These are phyloP conservation scores for Goniozus legneri DNA, from an alignment of 1,140 invertebrate genomes.

Conservation along the genomic window DNA sequence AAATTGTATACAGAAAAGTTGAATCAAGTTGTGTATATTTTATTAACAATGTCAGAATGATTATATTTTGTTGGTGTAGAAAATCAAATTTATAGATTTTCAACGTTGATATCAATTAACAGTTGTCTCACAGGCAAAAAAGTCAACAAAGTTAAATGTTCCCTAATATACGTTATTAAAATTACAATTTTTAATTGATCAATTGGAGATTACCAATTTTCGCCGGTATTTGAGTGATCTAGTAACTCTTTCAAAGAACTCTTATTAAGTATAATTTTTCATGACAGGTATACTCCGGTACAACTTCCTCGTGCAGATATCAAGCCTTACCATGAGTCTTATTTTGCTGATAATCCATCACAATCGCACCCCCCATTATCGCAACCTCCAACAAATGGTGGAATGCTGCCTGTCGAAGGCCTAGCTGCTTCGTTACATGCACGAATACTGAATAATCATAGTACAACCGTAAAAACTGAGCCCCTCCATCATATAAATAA, in stretches of 20 bases:
- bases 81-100: too few species aligned
- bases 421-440: slow-evolving; percentile 79
- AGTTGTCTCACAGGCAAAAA: too few species aligned
- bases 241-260: neutral
- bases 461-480: slow-evolving; percentile 36
- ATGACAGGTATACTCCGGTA: slow-evolving; percentile 56
- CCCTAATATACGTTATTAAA: too few species aligned
- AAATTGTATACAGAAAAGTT: too few species aligned
- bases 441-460: slow-evolving; percentile 63
- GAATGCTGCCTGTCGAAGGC: slow-evolving; percentile 59
- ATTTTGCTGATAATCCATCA: slow-evolving; percentile 63
- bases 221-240: too few species aligned
- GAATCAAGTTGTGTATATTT: too few species aligned
- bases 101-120: too few species aligned
- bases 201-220: too few species aligned
- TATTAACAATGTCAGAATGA: too few species aligned
- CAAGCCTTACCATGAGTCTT: slow-evolving; percentile 70
- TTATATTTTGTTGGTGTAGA: too few species aligned
- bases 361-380: slow-evolving; percentile 34
- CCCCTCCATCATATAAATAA: slow-evolving; percentile 22
- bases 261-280: slow-evolving; percentile 6
- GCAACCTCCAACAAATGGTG: slow-evolving; percentile 37
- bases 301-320: slow-evolving; percentile 67
- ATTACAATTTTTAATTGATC: too few species aligned
- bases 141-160: too few species aligned